Evolutionary conservation across 1,140 invertebrate genomes (phyloP).

Genomic region (Leguminivora glycinivorella): DNA sequence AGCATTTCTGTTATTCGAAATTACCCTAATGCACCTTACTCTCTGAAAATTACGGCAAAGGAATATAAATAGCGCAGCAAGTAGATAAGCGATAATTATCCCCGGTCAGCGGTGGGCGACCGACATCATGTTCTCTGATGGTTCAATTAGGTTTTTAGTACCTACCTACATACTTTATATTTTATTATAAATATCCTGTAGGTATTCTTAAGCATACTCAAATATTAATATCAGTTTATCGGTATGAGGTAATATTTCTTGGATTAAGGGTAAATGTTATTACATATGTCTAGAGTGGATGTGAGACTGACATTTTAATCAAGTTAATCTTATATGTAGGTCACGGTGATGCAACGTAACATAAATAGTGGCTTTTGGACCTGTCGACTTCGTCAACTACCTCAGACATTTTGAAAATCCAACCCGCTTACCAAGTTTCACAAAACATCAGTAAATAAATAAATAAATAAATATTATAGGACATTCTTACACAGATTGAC

Average conservation of each 20-base stretch:
- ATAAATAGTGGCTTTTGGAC: too few relatives aligned
- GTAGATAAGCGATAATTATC: constrained; percentile 5
- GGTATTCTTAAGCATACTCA: constrained; percentile 4
- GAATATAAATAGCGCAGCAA: background rate
- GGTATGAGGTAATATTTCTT: background rate
- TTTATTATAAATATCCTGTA: background rate
- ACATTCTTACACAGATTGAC: too few relatives aligned
- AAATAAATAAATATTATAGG: too few relatives aligned
- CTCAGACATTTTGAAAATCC: too few relatives aligned
- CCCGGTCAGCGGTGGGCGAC: background rate
- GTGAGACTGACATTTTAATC: background rate
- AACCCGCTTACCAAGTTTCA: too few relatives aligned
- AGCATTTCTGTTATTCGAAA: too few relatives aligned
- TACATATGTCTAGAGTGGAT: background rate
- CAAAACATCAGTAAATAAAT: too few relatives aligned
- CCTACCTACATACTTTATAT: background rate
- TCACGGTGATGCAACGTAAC: background rate
- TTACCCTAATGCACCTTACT: too few relatives aligned
- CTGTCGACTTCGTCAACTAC: too few relatives aligned
- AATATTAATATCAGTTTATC: background rate
- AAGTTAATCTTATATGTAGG: background rate
- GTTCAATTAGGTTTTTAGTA: constrained; percentile 10
- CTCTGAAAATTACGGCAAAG: background rate
- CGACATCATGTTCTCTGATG: background rate
- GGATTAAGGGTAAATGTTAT: background rate